Evolutionary conservation across 1,140 invertebrate genomes (phyloP).

Genomic region (Lutraria rhynchaena): DNA sequence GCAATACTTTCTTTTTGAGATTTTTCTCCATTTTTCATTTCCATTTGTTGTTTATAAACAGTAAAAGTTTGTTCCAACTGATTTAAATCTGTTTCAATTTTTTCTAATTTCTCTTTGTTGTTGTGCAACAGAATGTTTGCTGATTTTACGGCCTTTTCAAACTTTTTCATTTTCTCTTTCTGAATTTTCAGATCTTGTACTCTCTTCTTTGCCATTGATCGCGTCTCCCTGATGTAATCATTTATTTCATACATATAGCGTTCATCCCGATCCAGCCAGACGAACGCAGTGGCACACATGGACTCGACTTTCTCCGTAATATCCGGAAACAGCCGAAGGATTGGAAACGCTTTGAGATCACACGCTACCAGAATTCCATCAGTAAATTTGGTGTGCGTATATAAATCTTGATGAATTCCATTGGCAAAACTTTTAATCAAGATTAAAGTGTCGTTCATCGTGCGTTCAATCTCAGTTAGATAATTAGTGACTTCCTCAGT

Average conservation of each 20-base stretch:
- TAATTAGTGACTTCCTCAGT: conserved; percentile 72
- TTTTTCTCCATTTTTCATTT: conserved; percentile 70
- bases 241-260: conserved; percentile 78
- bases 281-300: conserved; percentile 71
- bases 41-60: conserved; percentile 67
- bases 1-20: conserved; percentile 80
- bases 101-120: conserved; percentile 77
- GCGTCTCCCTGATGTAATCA: conserved; percentile 74
- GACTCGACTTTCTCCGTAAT: conserved; percentile 70
- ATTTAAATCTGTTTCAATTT: conserved; percentile 76
- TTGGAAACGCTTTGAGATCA: conserved; percentile 79
- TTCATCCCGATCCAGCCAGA: conserved; percentile 78
- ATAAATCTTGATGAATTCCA: conserved; percentile 75
- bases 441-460: conserved; percentile 67
- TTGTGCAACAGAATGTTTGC: conserved; percentile 74
- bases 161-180: conserved; percentile 76
- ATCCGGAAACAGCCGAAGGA: conserved; percentile 76
- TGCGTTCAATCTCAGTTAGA: conserved; percentile 67
- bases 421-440: conserved; percentile 73
- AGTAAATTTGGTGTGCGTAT: conserved; percentile 70
- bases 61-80: conserved; percentile 72
- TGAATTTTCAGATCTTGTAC: conserved; percentile 74
- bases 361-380: conserved; percentile 74
- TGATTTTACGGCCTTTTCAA: conserved; percentile 74
- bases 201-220: conserved; percentile 69